Conservation (phyloP, 2,888 invertebrate species). For the Griposia aprilina region DNA sequence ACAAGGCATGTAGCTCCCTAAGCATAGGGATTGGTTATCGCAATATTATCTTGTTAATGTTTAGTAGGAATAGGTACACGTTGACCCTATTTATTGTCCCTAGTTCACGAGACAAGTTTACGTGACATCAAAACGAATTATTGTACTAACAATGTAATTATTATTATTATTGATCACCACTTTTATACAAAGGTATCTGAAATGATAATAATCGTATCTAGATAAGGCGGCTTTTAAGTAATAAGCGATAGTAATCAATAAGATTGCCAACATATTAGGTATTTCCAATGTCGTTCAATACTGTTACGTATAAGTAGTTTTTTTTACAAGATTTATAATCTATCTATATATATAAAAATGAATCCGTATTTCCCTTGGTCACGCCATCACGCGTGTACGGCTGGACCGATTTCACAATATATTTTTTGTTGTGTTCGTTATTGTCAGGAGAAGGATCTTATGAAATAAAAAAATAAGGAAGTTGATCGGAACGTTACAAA, state of each 20-base stretch:
- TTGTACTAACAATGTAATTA: background rate
- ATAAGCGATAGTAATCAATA: conserved; percentile 11
- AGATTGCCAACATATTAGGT: background rate
- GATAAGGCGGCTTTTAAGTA: conserved; percentile 22
- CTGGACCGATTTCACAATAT: no score
- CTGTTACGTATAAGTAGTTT: background rate
- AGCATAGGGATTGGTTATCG: background rate
- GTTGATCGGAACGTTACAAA: no score
- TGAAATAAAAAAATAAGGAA: no score
- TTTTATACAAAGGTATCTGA: conserved; percentile 27
- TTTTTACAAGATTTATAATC: background rate
- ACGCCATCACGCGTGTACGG: no score
- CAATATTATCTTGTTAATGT: background rate
- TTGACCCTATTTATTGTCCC: background rate
- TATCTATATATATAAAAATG: no score
- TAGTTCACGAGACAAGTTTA: background rate
- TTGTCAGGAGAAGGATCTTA: no score
- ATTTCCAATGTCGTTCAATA: conserved; percentile 19
- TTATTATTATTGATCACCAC: background rate
- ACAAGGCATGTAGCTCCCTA: background rate
- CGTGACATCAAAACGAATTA: conserved; percentile 7
- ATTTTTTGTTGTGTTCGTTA: no score
- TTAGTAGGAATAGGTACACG: background rate
- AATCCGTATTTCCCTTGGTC: no score
- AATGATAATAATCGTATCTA: conserved; percentile 26